Base-by-base conservation (phyloP, 1,140 invertebrate genomes). In the Idris sp. region DNA sequence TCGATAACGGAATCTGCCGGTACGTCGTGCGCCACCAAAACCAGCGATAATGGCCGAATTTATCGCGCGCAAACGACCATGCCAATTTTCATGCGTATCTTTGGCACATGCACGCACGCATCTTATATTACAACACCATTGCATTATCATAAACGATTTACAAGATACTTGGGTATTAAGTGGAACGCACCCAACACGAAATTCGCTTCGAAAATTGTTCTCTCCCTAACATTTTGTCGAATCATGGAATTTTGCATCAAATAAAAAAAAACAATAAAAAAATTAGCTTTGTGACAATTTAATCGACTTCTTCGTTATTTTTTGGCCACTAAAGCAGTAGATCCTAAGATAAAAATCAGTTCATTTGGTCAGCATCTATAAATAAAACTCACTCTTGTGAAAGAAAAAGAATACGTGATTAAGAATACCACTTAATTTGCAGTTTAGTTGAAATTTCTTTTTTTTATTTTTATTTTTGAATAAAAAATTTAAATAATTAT, bases 141-240 rank as follows among this genome's bases (percentile, higher is more conserved):
- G 15, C 54, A 74, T 74, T 74, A 61, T 59, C 53, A 59, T 73
- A 73, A 73, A 36, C 69, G 69, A 65, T 73, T 73, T 64, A 51
- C 51, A 72, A 56, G 58, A 62, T 71, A 49, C 58, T 71, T 61
- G 16, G 56, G 30, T 46, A 71, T 62, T 58, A 72, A 64, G 68
- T 58, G 44, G 35, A 64, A 51, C 58, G 38, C 28, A 53, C 43
- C 35, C 35, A 13, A 26, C 10, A 53, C 11, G 11, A 40, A 51
- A 69, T 41, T 28, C 31, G 31, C 25, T 54, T 44, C 36, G 6
- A 44, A 59, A 38, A 51, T 51, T 10, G 48, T n/a, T 48, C 43
- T 19, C 10, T 30, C 15, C 15, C n/a, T n/a, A n/a, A n/a, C n/a
- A n/a, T n/a, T n/a, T n/a, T n/a, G n/a, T n/a, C n/a, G n/a, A n/a